Evolutionary conservation across 2,797 vertebrate species (phyloP).

Genomic region (Okamejei kenojei): DNA sequence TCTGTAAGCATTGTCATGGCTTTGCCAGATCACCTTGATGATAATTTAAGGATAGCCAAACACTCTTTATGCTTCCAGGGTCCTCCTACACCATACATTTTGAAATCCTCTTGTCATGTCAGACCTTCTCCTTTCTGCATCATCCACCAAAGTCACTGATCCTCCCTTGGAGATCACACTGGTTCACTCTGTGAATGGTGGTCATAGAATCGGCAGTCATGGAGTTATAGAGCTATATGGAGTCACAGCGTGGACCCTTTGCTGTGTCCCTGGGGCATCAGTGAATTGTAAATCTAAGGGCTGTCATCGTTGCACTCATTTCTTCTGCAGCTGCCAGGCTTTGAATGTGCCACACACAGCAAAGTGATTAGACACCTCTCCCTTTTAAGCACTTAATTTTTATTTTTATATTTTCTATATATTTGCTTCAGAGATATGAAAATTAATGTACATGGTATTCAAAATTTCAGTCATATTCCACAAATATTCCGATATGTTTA

Average conservation of each 20-base stretch:
- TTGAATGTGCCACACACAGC: neutral
- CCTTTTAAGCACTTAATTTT: neutral
- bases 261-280: neutral
- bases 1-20: neutral
- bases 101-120: neutral
- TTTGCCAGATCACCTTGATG: neutral
- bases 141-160: too few relatives aligned
- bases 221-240: too few relatives aligned
- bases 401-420: neutral
- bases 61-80: neutral
- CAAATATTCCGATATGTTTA: neutral
- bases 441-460: neutral
- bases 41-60: neutral
- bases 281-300: neutral
- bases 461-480: neutral
- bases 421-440: neutral
- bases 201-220: too few relatives aligned
- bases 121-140: too few relatives aligned
- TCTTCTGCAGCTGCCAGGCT: neutral
- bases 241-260: too few relatives aligned
- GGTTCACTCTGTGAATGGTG: too few relatives aligned
- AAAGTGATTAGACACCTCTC: neutral
- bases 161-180: too few relatives aligned
- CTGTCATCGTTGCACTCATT: neutral
- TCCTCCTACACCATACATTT: neutral